phyloP scores from a whole-genome alignment of 2,113 vertebrate genomes.

The Sclerurus mexicanus region DNA sequence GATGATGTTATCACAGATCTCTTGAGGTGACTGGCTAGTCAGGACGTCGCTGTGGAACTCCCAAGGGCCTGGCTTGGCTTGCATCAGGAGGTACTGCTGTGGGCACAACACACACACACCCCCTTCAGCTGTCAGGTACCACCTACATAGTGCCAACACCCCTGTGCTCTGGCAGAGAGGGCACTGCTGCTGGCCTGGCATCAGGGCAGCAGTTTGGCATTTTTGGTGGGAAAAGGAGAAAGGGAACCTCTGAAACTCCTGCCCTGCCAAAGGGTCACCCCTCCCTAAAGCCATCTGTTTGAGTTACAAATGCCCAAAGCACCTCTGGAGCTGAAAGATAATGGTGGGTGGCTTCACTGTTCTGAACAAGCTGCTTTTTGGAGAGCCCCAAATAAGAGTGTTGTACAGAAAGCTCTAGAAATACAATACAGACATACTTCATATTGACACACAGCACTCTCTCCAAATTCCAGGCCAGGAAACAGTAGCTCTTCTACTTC shows the following conservation, averaged over 20 bases:
- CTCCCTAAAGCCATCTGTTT: fast-evolving
- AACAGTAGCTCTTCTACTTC: neutral
- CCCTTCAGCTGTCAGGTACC: neutral
- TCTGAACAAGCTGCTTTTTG: neutral
- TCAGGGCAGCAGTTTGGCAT: fast-evolving
- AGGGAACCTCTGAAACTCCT: neutral
- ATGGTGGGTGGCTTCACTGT: fast-evolving
- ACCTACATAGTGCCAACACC: neutral
- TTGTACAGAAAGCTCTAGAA: neutral
- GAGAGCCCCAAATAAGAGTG: neutral
- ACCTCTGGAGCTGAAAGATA: neutral
- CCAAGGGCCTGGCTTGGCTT: constrained; percentile 87
- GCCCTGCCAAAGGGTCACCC: neutral
- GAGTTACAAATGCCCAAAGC: neutral
- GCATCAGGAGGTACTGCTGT: constrained; percentile 85
- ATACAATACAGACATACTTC: fast-evolving
- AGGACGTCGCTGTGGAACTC: constrained; percentile 89
- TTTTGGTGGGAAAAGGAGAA: neutral
- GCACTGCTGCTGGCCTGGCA: neutral
- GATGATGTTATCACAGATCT: constrained; percentile 86
- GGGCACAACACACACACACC: neutral
- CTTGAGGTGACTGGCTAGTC: constrained; percentile 88
- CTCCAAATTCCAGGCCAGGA: neutral
- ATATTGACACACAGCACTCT: fast-evolving
- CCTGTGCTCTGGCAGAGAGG: neutral